Percentiles rank a stretch among this genome's conserved stretches.
These are phyloP conservation scores for Sarcophaga peregrina DNA, from an alignment of 1,140 invertebrate genomes.

Conservation along the genomic window DNA sequence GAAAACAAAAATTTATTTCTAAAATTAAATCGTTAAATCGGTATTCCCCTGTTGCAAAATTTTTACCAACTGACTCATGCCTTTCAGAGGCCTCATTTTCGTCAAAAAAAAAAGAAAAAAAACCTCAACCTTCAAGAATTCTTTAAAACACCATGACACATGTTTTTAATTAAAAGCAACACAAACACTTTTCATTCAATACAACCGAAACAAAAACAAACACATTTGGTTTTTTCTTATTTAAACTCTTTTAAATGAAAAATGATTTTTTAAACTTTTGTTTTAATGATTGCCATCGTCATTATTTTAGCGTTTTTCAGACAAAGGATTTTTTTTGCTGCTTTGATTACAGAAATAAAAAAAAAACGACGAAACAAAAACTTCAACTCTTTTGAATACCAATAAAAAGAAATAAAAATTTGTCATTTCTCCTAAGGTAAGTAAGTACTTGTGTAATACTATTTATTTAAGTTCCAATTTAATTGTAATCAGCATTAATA, in stretches of 20 bases:
- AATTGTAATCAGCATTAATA: too few species aligned
- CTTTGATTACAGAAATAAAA: background rate
- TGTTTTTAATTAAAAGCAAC: background rate
- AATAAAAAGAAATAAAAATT: background rate
- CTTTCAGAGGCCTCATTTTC: background rate
- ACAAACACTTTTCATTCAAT: background rate
- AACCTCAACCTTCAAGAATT: background rate
- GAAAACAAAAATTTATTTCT: background rate
- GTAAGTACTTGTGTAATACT: background rate
- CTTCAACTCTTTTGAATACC: background rate
- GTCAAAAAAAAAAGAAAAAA: background rate
- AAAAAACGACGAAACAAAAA: background rate
- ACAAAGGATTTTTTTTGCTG: constrained; percentile 32
- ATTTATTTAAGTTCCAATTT: too few species aligned
- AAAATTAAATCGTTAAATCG: background rate
- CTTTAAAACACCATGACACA: constrained; percentile 17
- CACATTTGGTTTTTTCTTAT: background rate
- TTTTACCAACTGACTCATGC: background rate
- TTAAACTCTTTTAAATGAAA: background rate
- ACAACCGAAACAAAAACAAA: background rate
- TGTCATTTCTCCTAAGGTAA: constrained; percentile 39
- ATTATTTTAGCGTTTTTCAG: constrained; percentile 12
- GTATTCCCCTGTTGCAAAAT: background rate
- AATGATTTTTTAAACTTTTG: constrained; percentile 1
- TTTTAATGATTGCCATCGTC: constrained; percentile 8